Evolutionary conservation across 1,140 invertebrate species (phyloP).

Genomic region (Mya arenaria): DNA sequence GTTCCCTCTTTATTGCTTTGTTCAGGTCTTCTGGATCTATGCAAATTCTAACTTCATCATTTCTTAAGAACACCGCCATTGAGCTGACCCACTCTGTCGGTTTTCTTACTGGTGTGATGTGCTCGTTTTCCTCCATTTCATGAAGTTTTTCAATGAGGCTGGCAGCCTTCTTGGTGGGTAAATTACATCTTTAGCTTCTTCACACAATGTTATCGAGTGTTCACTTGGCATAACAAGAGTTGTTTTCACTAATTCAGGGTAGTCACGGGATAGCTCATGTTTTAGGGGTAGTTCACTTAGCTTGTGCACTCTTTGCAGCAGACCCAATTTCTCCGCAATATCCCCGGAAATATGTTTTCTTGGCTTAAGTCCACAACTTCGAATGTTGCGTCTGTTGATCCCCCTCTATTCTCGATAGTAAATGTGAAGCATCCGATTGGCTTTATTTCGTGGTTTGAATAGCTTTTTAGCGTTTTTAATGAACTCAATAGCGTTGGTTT

Average conservation of each 20-base stretch:
- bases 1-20: conserved; percentile 46
- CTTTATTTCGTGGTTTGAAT: not conserved
- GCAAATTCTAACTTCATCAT: conserved; percentile 58
- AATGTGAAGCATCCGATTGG: not conserved
- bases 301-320: too few relatives aligned
- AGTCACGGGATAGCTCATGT: not conserved
- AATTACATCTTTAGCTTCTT: conserved; percentile 39
- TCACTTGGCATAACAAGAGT: conserved; percentile 38
- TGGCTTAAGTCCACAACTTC: not conserved
- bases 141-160: conserved; percentile 34
- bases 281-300: too few relatives aligned
- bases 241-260: conserved; percentile 2
- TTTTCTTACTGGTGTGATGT: conserved; percentile 52
- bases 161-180: conserved; percentile 36
- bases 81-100: conserved; percentile 59
- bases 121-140: conserved; percentile 48
- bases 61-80: conserved; percentile 41
- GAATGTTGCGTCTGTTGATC: not conserved
- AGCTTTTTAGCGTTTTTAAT: not conserved
- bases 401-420: not conserved
- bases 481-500: not conserved
- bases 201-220: conserved; percentile 28
- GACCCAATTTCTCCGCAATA: not conserved
- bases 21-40: conserved; percentile 62
- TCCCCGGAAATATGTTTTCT: not conserved